Conservation (phyloP, 2,113 vertebrate genomes). For the Galemys pyrenaicus region DNA sequence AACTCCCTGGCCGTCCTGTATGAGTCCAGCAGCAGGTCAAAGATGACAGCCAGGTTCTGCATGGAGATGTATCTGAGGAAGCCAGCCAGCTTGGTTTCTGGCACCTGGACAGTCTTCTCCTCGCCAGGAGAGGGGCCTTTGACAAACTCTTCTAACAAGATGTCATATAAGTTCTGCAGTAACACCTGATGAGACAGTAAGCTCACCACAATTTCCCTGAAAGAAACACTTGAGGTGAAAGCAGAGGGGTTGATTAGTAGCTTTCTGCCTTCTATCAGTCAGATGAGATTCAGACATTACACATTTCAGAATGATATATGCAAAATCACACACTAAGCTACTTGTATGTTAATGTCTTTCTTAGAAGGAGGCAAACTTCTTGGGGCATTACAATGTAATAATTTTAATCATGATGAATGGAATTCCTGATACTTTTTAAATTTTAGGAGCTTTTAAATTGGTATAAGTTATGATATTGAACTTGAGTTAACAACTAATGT, state of each 20-base stretch:
- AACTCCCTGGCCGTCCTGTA: constrained; percentile 97
- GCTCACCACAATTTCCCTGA: constrained; percentile 97
- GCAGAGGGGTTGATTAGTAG: constrained; percentile 11
- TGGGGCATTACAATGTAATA: not conserved
- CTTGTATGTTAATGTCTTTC: not conserved
- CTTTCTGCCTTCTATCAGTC: not conserved
- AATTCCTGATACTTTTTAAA: not conserved
- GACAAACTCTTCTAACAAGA: constrained; percentile 96
- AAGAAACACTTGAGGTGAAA: constrained; percentile 91
- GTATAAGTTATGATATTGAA: too few species aligned
- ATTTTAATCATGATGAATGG: not conserved
- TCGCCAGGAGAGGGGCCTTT: constrained; percentile 89
- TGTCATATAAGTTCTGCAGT: constrained; percentile 96
- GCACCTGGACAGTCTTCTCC: constrained; percentile 86
- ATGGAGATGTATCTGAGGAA: constrained; percentile 98
- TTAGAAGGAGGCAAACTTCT: not conserved
- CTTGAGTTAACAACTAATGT: too few species aligned
- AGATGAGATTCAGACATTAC: not conserved
- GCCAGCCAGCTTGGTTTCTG: constrained; percentile 90
- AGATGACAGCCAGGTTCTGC: constrained; percentile 96
- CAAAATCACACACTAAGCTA: not conserved
- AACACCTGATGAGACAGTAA: constrained; percentile 97
- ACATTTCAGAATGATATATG: not conserved
- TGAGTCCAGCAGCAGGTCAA: constrained; percentile 97
- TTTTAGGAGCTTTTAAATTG: not conserved